These are phyloP conservation scores for Agelaius tricolor DNA, from an alignment of 2,113 vertebrate species.

Conservation along the genomic window DNA sequence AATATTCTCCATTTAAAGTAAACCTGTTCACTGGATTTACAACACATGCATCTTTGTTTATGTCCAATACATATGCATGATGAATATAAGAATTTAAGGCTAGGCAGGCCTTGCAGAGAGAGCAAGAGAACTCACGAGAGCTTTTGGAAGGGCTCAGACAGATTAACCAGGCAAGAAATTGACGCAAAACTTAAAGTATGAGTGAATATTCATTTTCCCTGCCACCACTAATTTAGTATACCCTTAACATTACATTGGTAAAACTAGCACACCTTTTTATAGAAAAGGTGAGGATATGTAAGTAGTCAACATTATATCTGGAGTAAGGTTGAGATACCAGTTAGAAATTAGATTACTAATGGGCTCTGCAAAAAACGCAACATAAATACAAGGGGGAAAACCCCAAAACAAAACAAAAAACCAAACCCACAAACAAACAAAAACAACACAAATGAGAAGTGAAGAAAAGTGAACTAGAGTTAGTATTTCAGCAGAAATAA, in stretches of 20 bases:
- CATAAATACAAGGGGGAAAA: slow-evolving; percentile 78
- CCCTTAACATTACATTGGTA: slow-evolving; percentile 75
- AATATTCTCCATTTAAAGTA: slow-evolving; percentile 75
- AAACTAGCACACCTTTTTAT: slow-evolving; percentile 84
- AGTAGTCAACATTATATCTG: slow-evolving; percentile 77
- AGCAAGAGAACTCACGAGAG: slow-evolving; percentile 63
- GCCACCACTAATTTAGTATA: slow-evolving; percentile 82
- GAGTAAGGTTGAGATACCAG: slow-evolving; percentile 78
- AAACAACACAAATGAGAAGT: slow-evolving; percentile 77
- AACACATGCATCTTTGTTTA: slow-evolving; percentile 82
- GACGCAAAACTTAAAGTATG: slow-evolving; percentile 73
- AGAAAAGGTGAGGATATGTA: slow-evolving; percentile 78
- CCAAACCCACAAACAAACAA: background rate
- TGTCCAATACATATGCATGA: slow-evolving; percentile 73
- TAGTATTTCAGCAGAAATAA: slow-evolving; percentile 79
- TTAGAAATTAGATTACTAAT: slow-evolving; percentile 81
- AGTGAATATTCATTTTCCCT: slow-evolving; percentile 79
- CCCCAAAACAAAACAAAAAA: background rate
- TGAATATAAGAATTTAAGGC: slow-evolving; percentile 58
- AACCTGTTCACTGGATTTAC: slow-evolving; percentile 69
- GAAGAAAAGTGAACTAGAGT: slow-evolving; percentile 79
- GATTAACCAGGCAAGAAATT: slow-evolving; percentile 79
- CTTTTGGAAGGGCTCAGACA: slow-evolving; percentile 82
- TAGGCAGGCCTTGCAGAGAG: slow-evolving; percentile 73
- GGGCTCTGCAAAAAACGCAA: slow-evolving; percentile 77